A percentile compares a stretch with the other conserved stretches of the same genome.
Conservation (phyloP, 2,113 vertebrate species). For the Phylloscopus trochiloides region DNA sequence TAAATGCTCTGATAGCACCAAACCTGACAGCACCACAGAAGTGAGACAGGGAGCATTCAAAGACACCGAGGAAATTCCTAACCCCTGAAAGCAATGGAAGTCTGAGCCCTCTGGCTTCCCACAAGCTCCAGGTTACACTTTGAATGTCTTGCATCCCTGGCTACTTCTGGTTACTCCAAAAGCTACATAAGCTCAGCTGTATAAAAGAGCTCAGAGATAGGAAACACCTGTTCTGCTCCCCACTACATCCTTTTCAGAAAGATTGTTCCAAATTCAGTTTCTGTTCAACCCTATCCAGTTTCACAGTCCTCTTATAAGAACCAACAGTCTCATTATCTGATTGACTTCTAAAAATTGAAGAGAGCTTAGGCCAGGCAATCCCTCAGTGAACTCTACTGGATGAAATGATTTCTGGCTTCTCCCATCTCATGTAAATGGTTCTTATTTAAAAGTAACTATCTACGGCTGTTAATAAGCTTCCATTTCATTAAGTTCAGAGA, state of each 20-base stretch:
- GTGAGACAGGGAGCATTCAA: background rate
- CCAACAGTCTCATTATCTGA: background rate
- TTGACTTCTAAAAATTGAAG: background rate
- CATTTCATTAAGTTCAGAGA: background rate
- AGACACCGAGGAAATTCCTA: background rate
- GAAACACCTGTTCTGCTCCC: background rate
- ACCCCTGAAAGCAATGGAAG: background rate
- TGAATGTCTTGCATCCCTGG: background rate
- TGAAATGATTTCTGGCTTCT: conserved; percentile 16
- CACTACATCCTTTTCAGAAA: background rate
- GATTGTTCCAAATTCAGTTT: background rate
- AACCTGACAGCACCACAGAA: conserved; percentile 10
- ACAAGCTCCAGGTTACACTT: background rate
- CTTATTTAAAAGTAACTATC: background rate
- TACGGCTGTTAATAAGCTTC: background rate
- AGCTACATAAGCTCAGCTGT: background rate
- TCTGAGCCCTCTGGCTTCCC: background rate
- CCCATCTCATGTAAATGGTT: background rate
- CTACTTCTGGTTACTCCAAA: background rate
- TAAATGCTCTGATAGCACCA: background rate
- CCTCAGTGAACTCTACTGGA: background rate
- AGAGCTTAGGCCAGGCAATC: background rate
- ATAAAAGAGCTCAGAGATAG: background rate
- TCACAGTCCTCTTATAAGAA: background rate
- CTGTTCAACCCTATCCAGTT: background rate